These are phyloP conservation scores for Monochamus saltuarius DNA, from an alignment of 1,140 invertebrate genomes.

Conservation along the genomic window DNA sequence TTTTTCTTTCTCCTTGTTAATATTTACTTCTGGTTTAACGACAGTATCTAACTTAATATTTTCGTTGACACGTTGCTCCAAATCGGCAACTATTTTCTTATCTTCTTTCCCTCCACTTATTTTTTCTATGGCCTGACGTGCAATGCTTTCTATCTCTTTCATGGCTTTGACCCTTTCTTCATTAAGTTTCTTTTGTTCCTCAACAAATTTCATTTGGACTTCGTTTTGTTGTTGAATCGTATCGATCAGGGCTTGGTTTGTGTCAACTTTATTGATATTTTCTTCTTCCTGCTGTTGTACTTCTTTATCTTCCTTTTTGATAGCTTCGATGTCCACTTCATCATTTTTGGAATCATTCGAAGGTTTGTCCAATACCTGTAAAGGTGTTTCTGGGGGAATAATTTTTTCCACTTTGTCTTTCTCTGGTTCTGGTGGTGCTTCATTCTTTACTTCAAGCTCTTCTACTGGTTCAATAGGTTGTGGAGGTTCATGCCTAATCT, in stretches of 20 bases:
- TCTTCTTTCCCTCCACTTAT: slow-evolving; percentile 36
- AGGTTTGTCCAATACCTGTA: neutral
- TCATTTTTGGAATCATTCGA: slow-evolving; percentile 31
- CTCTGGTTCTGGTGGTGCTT: slow-evolving; percentile 12
- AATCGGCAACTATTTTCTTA: slow-evolving; percentile 26
- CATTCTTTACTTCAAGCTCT: slow-evolving; percentile 1
- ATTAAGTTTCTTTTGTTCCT: slow-evolving; percentile 54
- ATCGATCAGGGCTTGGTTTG: slow-evolving; percentile 54
- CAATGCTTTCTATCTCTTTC: slow-evolving; percentile 43
- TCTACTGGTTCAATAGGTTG: slow-evolving; percentile 53
- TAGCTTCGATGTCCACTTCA: slow-evolving; percentile 50
- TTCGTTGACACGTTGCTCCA: slow-evolving; percentile 25
- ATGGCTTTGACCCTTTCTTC: slow-evolving; percentile 41
- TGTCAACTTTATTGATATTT: slow-evolving; percentile 50
- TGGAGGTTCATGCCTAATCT: slow-evolving; percentile 56
- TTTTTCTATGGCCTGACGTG: slow-evolving; percentile 43
- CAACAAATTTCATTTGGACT: slow-evolving; percentile 53
- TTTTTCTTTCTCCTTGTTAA: slow-evolving; percentile 2
- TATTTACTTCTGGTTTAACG: neutral
- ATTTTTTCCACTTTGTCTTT: slow-evolving; percentile 3
- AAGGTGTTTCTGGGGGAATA: neutral
- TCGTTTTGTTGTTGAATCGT: slow-evolving; percentile 61
- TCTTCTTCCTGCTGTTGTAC: slow-evolving; percentile 49
- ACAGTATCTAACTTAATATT: slow-evolving; percentile 15
- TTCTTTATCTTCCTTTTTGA: slow-evolving; percentile 59